Base-by-base conservation (phyloP, 2,888 invertebrate species). In the Tortrix viridana region DNA sequence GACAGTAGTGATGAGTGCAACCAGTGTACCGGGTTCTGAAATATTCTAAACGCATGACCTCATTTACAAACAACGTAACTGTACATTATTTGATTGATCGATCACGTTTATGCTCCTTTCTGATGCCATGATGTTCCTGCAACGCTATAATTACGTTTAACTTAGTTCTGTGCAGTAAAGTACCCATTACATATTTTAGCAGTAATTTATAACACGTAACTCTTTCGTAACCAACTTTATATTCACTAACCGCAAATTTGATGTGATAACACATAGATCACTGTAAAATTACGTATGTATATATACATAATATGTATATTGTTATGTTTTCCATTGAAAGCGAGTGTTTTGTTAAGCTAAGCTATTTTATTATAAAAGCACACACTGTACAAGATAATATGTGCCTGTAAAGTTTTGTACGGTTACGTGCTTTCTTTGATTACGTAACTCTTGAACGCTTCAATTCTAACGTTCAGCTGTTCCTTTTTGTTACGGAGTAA, bases 341-440 rank as follows among this genome's bases (percentile, higher is more conserved):
- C 49, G 19, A 3, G 23, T 16, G 12, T 49, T 32, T 49, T 5
- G 50, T 46, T 18, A 37, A n/a, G 32, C 32, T 7, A 7, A 20
- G 43, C 20, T 23, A 23, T 32, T 50, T 49, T 55, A 26, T 26
- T 56, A 61, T 44, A 14, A n/a, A 32, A 50, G 32, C 49, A 26
- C 32, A 16, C 26, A 56, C 19, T 22, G 57, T 50, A 63, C 50
- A 60, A 60, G 60, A 32, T 67, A 65, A 32, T 67, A 65, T 60
- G 61, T 62, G 65, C 63, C 58, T 73, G n/a, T 71, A 67, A 69
- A 69, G 65, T 66, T 60, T 62, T 65, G 65, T 67, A 68, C 70
- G 69, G 69, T 71, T 71, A 71, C 71, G 68, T 75, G 75, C 75
- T 80, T 79, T 76, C 79, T 76, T 79, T 72, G 69, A 70, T 79